Percentiles rank a stretch among this genome's conserved stretches.
Conservation (phyloP, 2,797 vertebrate genomes). For the Sarcophilus harrisii region DNA sequence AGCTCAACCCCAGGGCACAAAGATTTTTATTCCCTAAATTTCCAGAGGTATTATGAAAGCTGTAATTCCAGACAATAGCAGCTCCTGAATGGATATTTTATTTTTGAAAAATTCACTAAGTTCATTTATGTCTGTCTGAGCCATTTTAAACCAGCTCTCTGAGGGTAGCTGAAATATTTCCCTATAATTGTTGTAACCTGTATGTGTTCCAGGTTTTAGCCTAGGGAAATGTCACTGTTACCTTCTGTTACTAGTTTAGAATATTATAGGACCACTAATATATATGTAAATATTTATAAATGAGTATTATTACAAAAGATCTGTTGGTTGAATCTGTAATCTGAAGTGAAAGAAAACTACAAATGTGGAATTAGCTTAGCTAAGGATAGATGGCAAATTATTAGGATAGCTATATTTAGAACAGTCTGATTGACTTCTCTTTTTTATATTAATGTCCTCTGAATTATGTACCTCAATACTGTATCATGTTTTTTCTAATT, state of each 20-base stretch:
- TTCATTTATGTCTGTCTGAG: neutral
- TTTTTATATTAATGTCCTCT: neutral
- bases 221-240: conserved; percentile 1
- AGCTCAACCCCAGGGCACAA: neutral
- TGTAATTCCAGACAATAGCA: neutral
- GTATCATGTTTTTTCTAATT: neutral
- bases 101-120: neutral
- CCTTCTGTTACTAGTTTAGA: conserved; percentile 45
- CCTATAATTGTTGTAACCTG: neutral
- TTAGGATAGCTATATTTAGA: neutral
- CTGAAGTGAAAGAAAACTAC: conserved; percentile 43
- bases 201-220: conserved; percentile 42
- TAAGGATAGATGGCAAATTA: neutral
- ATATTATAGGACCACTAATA: neutral
- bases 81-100: neutral
- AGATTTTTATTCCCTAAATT: neutral
- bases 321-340: neutral
- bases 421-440: neutral
- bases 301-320: neutral
- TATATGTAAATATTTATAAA: neutral
- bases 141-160: neutral
- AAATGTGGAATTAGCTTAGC: conserved; percentile 44
- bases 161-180: neutral
- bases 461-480: neutral
- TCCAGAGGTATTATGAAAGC: neutral